Conservation (phyloP, 2,113 vertebrate genomes). For the Polyodon spathula region DNA sequence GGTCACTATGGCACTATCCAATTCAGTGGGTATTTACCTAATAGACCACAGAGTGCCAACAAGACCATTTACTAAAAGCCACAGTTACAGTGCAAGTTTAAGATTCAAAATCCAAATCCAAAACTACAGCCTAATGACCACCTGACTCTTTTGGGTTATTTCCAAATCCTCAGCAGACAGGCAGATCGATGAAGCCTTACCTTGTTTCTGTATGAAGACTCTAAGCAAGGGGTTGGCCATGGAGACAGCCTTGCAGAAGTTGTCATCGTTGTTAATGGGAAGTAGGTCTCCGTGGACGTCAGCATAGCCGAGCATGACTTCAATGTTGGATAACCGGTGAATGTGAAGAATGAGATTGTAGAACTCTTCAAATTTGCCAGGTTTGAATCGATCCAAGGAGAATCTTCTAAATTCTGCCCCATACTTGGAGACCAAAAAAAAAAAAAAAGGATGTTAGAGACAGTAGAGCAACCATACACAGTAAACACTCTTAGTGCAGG, state of each 20-base stretch:
- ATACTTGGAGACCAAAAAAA: slow-evolving; percentile 61
- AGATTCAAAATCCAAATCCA: no score
- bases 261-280: slow-evolving; percentile 98
- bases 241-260: slow-evolving; percentile 93
- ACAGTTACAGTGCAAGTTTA: no score
- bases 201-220: slow-evolving; percentile 95
- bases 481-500: no score
- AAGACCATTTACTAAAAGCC: no score
- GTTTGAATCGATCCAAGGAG: slow-evolving; percentile 83
- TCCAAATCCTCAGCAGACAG: no score
- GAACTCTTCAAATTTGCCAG: slow-evolving; percentile 94
- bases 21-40: no score
- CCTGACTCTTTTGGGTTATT: no score
- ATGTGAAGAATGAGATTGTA: slow-evolving; percentile 89
- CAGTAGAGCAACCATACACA: not conserved
- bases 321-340: slow-evolving; percentile 81
- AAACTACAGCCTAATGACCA: no score
- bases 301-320: slow-evolving; percentile 91
- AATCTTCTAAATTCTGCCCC: slow-evolving; percentile 95
- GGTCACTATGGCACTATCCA: no score
- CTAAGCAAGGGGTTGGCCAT: slow-evolving; percentile 86
- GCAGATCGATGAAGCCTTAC: slow-evolving; percentile 46
- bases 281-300: slow-evolving; percentile 92
- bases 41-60: no score
- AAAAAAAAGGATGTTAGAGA: not conserved